phyloP scores from a whole-genome alignment of 2,888 invertebrate species.

The Acrocera orbiculus region DNA sequence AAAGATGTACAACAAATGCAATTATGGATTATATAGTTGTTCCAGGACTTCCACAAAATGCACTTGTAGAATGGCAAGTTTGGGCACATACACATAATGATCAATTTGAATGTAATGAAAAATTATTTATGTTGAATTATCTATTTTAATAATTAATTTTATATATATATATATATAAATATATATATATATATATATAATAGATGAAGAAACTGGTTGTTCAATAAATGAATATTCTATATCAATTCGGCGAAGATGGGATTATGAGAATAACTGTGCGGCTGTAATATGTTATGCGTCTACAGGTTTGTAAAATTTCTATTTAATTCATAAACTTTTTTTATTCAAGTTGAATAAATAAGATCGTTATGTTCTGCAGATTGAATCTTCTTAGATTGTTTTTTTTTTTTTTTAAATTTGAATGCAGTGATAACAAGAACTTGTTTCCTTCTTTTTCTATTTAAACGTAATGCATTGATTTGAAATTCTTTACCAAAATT shows the following conservation, averaged over 20 bases:
- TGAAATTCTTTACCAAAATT: too few relatives aligned
- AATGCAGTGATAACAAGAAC: too few relatives aligned
- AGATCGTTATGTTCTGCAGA: too few relatives aligned
- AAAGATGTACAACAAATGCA: conserved; percentile 64
- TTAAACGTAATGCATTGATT: too few relatives aligned
- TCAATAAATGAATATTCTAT: conserved; percentile 67
- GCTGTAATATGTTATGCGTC: conserved; percentile 71
- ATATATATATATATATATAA: conserved; percentile 5
- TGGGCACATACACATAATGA: conserved; percentile 80
- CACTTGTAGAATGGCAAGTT: conserved; percentile 82
- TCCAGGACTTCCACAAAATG: conserved; percentile 57
- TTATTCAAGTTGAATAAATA: too few relatives aligned
- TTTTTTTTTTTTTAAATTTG: too few relatives aligned
- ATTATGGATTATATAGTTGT: conserved; percentile 78
- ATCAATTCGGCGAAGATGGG: conserved; percentile 70
- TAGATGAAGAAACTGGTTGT: conserved; percentile 83
- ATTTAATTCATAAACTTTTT: too few relatives aligned
- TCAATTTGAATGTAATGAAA: conserved; percentile 73
- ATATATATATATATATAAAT: not conserved
- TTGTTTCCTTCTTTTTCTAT: too few relatives aligned
- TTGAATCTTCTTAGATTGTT: too few relatives aligned
- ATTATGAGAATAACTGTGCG: conserved; percentile 73
- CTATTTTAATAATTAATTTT: too few relatives aligned
- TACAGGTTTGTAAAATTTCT: conserved; percentile 34
- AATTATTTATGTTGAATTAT: too few relatives aligned